A percentile compares a stretch with the other conserved stretches of the same genome.
Evolutionary conservation across 1,140 invertebrate genomes (phyloP).

Genomic region (Mizuhopecten yessoensis): DNA sequence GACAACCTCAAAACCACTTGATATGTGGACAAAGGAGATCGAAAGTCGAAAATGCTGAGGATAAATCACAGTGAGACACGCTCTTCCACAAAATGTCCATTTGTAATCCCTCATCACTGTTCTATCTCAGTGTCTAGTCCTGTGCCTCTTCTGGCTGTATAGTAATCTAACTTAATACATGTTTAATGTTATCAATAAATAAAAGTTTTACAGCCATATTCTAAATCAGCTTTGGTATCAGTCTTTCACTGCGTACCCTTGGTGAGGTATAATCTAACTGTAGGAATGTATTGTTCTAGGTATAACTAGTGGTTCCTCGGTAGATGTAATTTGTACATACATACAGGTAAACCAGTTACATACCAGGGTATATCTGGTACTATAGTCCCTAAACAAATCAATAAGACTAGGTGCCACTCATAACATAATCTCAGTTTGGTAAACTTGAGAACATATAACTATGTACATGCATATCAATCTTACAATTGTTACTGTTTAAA

Average conservation of each 20-base stretch:
- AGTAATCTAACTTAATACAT: background rate
- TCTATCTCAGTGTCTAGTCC: background rate
- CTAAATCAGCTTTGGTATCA: too few relatives aligned
- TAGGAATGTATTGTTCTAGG: too few relatives aligned
- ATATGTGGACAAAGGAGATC: background rate
- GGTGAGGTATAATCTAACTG: too few relatives aligned
- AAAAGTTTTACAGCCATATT: too few relatives aligned
- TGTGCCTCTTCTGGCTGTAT: background rate
- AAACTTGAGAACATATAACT: background rate
- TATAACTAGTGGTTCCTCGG: too few relatives aligned
- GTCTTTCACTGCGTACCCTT: too few relatives aligned
- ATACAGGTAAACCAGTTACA: too few relatives aligned
- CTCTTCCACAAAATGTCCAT: constrained; percentile 17
- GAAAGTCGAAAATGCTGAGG: constrained; percentile 16
- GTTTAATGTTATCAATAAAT: background rate
- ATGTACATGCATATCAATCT: background rate
- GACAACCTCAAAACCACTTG: background rate
- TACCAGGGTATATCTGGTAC: too few relatives aligned
- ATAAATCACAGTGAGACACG: background rate
- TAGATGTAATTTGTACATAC: too few relatives aligned
- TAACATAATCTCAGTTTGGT: constrained; percentile 28
- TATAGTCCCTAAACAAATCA: too few relatives aligned
- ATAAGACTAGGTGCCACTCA: background rate
- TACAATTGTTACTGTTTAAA: background rate
- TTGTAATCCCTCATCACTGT: background rate